phyloP scores from a whole-genome alignment of 2,797 vertebrate species.

The Sebastes variabilis region DNA sequence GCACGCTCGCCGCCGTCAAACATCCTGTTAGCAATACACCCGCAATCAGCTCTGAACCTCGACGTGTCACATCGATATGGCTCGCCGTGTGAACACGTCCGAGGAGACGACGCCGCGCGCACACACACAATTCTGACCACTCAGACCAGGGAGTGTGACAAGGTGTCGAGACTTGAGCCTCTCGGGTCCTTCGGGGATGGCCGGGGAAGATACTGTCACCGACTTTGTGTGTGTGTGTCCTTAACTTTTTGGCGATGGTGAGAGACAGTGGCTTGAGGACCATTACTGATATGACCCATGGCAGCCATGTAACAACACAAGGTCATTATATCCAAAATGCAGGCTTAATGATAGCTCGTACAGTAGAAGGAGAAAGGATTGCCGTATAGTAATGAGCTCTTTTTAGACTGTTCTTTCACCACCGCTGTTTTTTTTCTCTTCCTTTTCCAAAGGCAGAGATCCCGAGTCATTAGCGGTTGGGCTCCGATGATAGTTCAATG shows the following conservation, averaged over 20 bases:
- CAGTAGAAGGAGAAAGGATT: slow-evolving; percentile 45
- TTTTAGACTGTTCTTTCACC: slow-evolving; percentile 57
- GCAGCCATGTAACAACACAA: slow-evolving; percentile 79
- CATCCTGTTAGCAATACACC: slow-evolving; percentile 46
- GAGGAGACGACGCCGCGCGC: slow-evolving; percentile 8
- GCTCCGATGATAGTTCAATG: slow-evolving; percentile 53
- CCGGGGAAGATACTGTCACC: slow-evolving; percentile 48
- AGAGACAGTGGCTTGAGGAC: slow-evolving; percentile 73
- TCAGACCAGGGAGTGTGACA: slow-evolving; percentile 57
- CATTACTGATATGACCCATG: slow-evolving; percentile 83
- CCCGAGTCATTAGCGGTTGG: slow-evolving; percentile 56
- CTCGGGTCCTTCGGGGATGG: slow-evolving; percentile 50
- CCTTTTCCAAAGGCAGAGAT: slow-evolving; percentile 27
- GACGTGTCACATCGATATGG: slow-evolving; percentile 67
- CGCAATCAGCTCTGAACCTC: slow-evolving; percentile 24
- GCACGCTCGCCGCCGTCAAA: slow-evolving; percentile 10
- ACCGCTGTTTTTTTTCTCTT: neutral
- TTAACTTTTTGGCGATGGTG: slow-evolving; percentile 48
- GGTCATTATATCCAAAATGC: slow-evolving; percentile 78
- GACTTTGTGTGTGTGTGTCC: slow-evolving; percentile 35
- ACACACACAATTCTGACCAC: slow-evolving; percentile 9
- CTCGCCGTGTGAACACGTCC: slow-evolving; percentile 32
- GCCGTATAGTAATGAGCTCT: slow-evolving; percentile 64
- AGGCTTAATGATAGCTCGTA: slow-evolving; percentile 71
- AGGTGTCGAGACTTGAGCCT: slow-evolving; percentile 66